A percentile compares a stretch with the other conserved stretches of the same genome.
These are phyloP conservation scores for Ellobium chinense DNA, from an alignment of 2,888 invertebrate genomes.

Conservation along the genomic window DNA sequence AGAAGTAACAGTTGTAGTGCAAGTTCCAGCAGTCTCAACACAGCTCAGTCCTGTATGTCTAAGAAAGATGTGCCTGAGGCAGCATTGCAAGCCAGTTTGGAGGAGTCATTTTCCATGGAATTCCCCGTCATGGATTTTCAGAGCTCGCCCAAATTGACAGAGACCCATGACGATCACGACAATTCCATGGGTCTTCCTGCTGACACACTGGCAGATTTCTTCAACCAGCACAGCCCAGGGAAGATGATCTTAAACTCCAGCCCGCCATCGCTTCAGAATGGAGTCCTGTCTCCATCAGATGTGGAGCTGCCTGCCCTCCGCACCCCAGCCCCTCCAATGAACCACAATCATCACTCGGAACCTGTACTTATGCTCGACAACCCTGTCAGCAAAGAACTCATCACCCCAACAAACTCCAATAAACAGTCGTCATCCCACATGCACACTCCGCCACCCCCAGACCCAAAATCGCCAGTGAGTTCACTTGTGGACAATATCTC, in stretches of 20 bases:
- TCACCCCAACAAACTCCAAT: neutral
- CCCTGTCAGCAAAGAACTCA: constrained; percentile 8
- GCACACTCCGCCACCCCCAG: constrained; percentile 22
- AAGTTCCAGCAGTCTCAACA: constrained; percentile 6
- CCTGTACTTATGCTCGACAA: constrained; percentile 30
- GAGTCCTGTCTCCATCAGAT: constrained; percentile 44
- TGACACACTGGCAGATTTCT: constrained; percentile 39
- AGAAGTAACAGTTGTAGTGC: neutral
- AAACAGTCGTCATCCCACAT: constrained; percentile 14
- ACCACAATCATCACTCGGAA: constrained; percentile 16
- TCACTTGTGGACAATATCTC: constrained; percentile 1
- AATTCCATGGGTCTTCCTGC: constrained; percentile 39
- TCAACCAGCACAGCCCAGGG: constrained; percentile 43
- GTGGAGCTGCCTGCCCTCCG: constrained; percentile 43
- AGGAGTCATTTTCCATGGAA: constrained; percentile 44
- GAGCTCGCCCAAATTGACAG: constrained; percentile 40
- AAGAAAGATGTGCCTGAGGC: constrained; percentile 27
- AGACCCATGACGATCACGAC: constrained; percentile 38
- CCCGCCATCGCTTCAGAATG: constrained; percentile 37
- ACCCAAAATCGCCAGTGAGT: constrained; percentile 30
- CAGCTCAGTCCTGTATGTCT: neutral
- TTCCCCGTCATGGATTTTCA: constrained; percentile 46
- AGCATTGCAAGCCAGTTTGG: constrained; percentile 19
- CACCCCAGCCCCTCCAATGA: constrained; percentile 39
- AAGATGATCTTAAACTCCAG: constrained; percentile 42